phyloP scores from a whole-genome alignment of 92 coral and sea anemone genomes.

The Isaurus tuberculatus region DNA sequence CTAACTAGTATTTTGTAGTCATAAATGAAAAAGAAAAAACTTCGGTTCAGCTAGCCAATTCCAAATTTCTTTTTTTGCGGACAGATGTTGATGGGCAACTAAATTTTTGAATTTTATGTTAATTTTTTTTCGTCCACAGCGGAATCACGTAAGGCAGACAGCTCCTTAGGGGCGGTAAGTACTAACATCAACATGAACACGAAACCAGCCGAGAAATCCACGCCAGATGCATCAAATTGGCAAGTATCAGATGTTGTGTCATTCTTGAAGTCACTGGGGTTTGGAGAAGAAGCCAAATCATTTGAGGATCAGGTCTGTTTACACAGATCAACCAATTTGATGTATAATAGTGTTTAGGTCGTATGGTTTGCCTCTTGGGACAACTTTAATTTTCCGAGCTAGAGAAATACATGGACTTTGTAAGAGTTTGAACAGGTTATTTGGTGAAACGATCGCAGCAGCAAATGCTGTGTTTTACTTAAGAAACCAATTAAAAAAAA shows the following conservation, averaged over 20 bases:
- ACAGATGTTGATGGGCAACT: too few species aligned
- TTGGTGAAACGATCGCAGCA: too few species aligned
- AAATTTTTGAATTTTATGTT: neutral
- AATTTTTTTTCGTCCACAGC: neutral
- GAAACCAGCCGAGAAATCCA: slow-evolving; percentile 53
- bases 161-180: slow-evolving; percentile 27
- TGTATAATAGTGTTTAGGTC: neutral
- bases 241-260: slow-evolving; percentile 90
- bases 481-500: too few species aligned
- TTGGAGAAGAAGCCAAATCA: slow-evolving; percentile 89
- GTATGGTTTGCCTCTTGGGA: too few species aligned
- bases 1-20: too few species aligned
- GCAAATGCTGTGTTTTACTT: too few species aligned
- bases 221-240: slow-evolving; percentile 92
- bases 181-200: slow-evolving; percentile 38
- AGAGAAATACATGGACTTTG: too few species aligned
- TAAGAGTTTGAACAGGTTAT: too few species aligned
- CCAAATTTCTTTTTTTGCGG: too few species aligned
- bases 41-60: too few species aligned
- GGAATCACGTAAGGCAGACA: slow-evolving; percentile 49
- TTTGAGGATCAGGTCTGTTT: slow-evolving; percentile 90
- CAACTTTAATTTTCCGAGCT: too few species aligned
- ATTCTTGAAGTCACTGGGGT: slow-evolving; percentile 90
- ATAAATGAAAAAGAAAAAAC: too few species aligned
- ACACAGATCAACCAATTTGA: neutral